These are phyloP conservation scores for Arctocebus calabarensis DNA, from an alignment of 2,797 vertebrate genomes.

Conservation along the genomic window DNA sequence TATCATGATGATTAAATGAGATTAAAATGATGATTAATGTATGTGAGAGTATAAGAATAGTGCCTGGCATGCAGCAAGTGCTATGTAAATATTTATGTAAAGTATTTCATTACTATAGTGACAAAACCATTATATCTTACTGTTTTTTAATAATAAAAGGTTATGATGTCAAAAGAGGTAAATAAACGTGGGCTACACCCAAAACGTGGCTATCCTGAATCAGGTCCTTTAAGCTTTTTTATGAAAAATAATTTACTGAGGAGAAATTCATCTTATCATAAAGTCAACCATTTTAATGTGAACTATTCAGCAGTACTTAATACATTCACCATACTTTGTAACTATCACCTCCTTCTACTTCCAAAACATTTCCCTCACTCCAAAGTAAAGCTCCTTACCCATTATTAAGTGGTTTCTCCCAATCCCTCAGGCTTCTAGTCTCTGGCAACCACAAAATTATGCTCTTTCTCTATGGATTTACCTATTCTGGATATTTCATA, in stretches of 20 bases:
- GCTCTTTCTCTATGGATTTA: not conserved
- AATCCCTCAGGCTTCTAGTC: not conserved
- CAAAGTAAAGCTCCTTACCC: not conserved
- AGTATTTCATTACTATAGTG: constrained; percentile 8
- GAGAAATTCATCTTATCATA: not conserved
- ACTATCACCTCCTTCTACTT: not conserved
- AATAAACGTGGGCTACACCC: not conserved
- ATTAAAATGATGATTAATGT: not conserved
- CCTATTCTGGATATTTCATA: not conserved
- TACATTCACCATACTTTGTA: not conserved
- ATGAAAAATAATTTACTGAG: not conserved
- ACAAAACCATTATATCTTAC: not conserved
- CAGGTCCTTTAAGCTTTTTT: not conserved
- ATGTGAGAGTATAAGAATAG: not conserved
- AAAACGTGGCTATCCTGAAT: constrained; percentile 18
- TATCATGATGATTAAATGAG: not conserved
- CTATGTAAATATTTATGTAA: not conserved
- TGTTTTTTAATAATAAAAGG: constrained; percentile 43
- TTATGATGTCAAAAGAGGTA: not conserved
- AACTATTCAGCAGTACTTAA: not conserved
- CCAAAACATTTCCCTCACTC: not conserved
- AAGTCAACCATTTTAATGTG: constrained; percentile 27
- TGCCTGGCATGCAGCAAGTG: not conserved
- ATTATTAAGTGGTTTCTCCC: not conserved
- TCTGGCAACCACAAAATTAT: not conserved